Base-by-base conservation (phyloP, 1,140 invertebrate genomes). In the Brachionus sp. region DNA sequence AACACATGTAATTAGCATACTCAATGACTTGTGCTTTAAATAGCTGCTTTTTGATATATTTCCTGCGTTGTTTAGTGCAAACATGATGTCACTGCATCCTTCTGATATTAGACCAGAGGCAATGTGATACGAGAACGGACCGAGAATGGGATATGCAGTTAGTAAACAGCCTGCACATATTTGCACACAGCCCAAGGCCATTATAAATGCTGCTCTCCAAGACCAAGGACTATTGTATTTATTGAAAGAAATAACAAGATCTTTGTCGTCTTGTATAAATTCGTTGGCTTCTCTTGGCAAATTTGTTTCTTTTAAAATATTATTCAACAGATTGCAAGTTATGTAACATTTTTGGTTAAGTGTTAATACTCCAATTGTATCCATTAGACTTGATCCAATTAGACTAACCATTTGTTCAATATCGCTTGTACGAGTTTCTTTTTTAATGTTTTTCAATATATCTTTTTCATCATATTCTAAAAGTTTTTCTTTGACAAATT, bases 211-310 rank as follows among this genome's bases (percentile, higher is more conserved):
- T 66, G 62, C 13, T 12, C 25, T 66, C 62, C 25, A 66, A 66
- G 25, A 33, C 62, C 62, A 66, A 66, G 25, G 25, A 66, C 62
- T 66, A 33, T 29, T 66, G 62, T 66, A 66, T 35, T 66, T 66
- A n/a, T 29, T 66, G 4, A 66, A 66, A 66, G 62, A 33, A 33
- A 66, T 25, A 66, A 66, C 23, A 29, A 66, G 25, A 66, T 66
- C 62, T 35, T 66, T 66, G 9, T 66, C 25, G 25, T 66, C 62
- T 66, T 66, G 62, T 33, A 66, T 66, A n/a, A 66, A 66, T 33
- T 66, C 62, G 4, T 66, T 66, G 62, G 62, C 62, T 66, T 66
- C 62, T 66, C 62, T 66, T 29, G 62, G 62, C 25, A 66, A 35
- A 33, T 29, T 66, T 66, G 62, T 33, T 33, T 35, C 62, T 35